Evolutionary conservation across 2,888 invertebrate genomes (phyloP), one percentile per base, ranked within the genome.

Genomic region (Mesochorus sp.): DNA sequence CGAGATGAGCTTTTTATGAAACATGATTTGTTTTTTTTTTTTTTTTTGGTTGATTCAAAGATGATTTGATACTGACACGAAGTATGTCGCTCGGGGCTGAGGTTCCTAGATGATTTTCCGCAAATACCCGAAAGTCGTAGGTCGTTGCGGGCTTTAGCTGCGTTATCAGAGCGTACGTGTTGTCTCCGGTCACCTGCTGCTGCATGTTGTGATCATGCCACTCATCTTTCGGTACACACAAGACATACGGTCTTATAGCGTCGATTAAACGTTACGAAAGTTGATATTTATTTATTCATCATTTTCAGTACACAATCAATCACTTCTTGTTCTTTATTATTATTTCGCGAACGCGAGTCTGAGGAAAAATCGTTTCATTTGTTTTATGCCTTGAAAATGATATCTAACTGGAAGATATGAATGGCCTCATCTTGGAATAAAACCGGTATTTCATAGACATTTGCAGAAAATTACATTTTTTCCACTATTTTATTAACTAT

Each of bases 81-180:
- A 93, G 89, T 82, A 93, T 92, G 86, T 93, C 93, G 84, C 94
- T 94, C 2, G 93, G 92, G 6, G 92, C 92, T 86, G 94, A 94
- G 59, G 92, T 92, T 14, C 94, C 94, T 77, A 94, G 91, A 85
- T 93, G 92, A 89, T 94, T 94, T 87, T 93, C 93, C 28, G 94
- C 94, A 87, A 92, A 92, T 24, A 94, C 90, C 26, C 94, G 91
- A 83, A 94, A 92, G 85, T 93, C 92, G 90, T 94, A 94, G 62
- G 92, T 91, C 68, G 93, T 93, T 6, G 93, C 92, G 24, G 94
- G 94, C 71, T 92, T 93, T 47, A 94, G 90, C 24, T 92, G 91
- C 3, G 91, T 91, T 28, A 94, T 87, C 81, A 92, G 92, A 2
- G 93, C 92, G 3, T 92, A 91, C 55, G 92, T 92, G 82, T 92